Evolutionary conservation across 2,113 vertebrate genomes (phyloP), one percentile per base, ranked within the genome.

Genomic region (Labeo rohita): DNA sequence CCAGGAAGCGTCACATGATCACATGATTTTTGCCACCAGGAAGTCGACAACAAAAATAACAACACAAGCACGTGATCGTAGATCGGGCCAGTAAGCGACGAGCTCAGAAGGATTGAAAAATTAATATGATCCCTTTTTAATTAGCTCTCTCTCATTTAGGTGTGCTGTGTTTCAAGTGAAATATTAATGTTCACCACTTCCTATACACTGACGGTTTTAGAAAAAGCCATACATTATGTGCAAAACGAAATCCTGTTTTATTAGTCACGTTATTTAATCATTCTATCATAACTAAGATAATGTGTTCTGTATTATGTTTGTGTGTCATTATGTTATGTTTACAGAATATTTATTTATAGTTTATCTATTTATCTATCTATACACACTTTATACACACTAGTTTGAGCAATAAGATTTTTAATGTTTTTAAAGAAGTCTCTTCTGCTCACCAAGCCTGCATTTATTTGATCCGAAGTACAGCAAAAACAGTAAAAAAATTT

Each of bases 1-100:
- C 36, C 65, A 87, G 85, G 82, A 80, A 85, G 83, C 36, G 73
- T 86, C 87, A 87, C 56, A 68, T 59, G 47, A 88, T 84, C 80
- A 74, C 84, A 82, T 83, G 84, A 59, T 80, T 80, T 65, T 52
- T 59, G 73, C 47, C 10, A 59, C 36, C 70, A 73, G 77, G 85
- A 87, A 88, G 77, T 68, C 10, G 63, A n/a, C 23, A 78, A 54
- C 34, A 86, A 84, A 78, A 78, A 84, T 63, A 88, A 80, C 61
- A 84, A 84, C 76, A 54, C 16, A 56, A 13, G 28, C 83, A 72
- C 70, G 82, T 84, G 88, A 89, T 43, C 21, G 0, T 1, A 1
- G 15, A 15, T 63, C 21, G 2, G 59, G 9, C 78, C 45, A 77
- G 10, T 86, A 6, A 73, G 39, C 39, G 52, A 39, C 15, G 36